A percentile compares a stretch with the other conserved stretches of the same genome.
Evolutionary conservation across 2,797 vertebrate genomes (phyloP).

Genomic region (Brachyalestes nurse): DNA sequence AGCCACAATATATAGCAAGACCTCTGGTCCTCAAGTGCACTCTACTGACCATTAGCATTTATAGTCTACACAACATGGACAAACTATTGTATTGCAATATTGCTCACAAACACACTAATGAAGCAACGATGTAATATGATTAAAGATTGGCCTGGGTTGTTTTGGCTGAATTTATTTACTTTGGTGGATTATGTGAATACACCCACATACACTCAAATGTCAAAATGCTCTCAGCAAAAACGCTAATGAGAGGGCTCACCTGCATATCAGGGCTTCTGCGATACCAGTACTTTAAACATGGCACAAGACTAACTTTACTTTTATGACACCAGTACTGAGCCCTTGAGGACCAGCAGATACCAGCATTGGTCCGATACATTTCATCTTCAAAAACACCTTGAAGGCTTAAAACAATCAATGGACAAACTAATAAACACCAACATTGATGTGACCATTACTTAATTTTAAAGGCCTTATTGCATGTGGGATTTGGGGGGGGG

Average conservation of each 20-base stretch:
- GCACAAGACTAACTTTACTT: neutral
- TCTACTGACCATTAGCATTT: neutral
- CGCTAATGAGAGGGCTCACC: too few species aligned
- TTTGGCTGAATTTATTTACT: neutral
- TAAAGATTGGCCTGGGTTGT: neutral
- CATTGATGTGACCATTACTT: too few species aligned
- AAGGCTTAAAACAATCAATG: too few species aligned
- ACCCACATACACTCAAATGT: too few species aligned
- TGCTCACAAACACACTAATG: too few species aligned
- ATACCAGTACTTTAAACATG: neutral
- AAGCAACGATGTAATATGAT: neutral
- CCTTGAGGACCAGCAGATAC: neutral
- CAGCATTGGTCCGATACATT: too few species aligned
- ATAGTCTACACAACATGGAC: neutral
- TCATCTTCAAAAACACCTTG: too few species aligned
- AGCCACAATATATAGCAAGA: conserved; percentile 48
- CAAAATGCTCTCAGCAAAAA: too few species aligned
- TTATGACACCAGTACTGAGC: neutral
- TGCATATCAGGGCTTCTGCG: too few species aligned
- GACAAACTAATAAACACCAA: too few species aligned
- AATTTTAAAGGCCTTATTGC: too few species aligned
- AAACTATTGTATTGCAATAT: neutral
- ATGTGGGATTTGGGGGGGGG: too few species aligned
- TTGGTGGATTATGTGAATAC: neutral
- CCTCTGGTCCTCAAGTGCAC: neutral